Evolutionary conservation across 1,140 invertebrate species (phyloP).

Genomic region (Drosophila biarmipes): DNA sequence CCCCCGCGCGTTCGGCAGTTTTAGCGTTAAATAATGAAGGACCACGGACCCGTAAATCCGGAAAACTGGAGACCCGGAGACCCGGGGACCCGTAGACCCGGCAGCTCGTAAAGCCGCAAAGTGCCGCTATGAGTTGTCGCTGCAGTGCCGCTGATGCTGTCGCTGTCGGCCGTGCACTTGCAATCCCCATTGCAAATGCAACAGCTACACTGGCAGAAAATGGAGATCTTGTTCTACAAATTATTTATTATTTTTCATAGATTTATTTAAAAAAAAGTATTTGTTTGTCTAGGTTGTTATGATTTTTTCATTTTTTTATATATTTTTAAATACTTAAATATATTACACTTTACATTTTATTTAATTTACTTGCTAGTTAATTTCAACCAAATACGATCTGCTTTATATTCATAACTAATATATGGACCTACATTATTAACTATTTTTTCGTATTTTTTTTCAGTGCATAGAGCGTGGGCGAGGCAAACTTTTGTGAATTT

Average conservation of each 20-base stretch:
- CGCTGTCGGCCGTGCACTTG: slow-evolving; percentile 12
- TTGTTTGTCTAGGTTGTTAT: too few species aligned
- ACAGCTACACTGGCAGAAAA: not conserved
- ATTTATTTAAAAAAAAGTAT: too few species aligned
- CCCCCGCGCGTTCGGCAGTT: slow-evolving; percentile 7
- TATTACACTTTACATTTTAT: too few species aligned
- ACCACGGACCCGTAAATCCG: not conserved
- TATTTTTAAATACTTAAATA: too few species aligned
- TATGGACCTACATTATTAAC: too few species aligned
- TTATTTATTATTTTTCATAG: too few species aligned
- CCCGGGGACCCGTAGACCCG: too few species aligned
- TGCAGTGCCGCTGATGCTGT: slow-evolving; percentile 1
- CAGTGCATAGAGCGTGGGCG: not conserved
- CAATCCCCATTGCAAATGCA: slow-evolving; percentile 5
- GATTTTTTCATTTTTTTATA: too few species aligned
- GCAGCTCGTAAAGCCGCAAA: slow-evolving; percentile 49
- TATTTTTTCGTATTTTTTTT: not conserved
- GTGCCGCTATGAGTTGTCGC: slow-evolving; percentile 42
- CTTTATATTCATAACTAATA: too few species aligned
- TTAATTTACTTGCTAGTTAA: too few species aligned
- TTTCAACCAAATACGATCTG: too few species aligned
- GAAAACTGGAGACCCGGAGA: not conserved
- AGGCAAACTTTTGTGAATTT: slow-evolving; percentile 16
- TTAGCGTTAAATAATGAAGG: slow-evolving; percentile 47
- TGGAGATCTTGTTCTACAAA: not conserved